Evolutionary conservation across 2,888 invertebrate species (phyloP).

Genomic region (Heliconius sara): DNA sequence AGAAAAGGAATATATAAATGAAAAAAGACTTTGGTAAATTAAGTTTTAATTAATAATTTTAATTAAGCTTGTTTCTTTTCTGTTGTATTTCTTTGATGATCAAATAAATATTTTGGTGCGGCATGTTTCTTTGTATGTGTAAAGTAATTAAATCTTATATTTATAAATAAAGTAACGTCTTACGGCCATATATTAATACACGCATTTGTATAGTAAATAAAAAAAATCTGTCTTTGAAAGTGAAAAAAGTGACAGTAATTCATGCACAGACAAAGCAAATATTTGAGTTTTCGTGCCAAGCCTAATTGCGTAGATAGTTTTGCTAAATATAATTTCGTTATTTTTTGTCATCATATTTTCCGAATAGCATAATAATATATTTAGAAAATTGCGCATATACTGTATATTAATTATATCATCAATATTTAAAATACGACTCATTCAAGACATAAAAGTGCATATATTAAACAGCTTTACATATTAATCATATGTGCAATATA

Average conservation of each 20-base stretch:
- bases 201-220: background rate
- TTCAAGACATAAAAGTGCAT: too few relatives aligned
- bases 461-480: background rate
- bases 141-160: background rate
- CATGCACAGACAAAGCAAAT: background rate
- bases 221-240: background rate
- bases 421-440: too few relatives aligned
- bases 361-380: background rate
- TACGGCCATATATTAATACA: background rate
- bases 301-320: conserved; percentile 7
- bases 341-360: background rate
- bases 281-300: conserved; percentile 12
- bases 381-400: too few relatives aligned
- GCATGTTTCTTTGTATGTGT: background rate
- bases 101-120: background rate
- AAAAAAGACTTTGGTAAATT: background rate
- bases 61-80: background rate
- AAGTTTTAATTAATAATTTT: background rate
- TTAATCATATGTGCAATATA: background rate
- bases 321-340: background rate
- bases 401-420: too few relatives aligned
- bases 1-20: too few relatives aligned
- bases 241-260: conserved; percentile 2
- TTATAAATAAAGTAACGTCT: background rate
- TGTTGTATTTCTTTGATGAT: background rate